A percentile compares a stretch with the other conserved stretches of the same genome.
Conservation (phyloP, 2,888 invertebrate genomes). For the Harpalus rubripes region DNA sequence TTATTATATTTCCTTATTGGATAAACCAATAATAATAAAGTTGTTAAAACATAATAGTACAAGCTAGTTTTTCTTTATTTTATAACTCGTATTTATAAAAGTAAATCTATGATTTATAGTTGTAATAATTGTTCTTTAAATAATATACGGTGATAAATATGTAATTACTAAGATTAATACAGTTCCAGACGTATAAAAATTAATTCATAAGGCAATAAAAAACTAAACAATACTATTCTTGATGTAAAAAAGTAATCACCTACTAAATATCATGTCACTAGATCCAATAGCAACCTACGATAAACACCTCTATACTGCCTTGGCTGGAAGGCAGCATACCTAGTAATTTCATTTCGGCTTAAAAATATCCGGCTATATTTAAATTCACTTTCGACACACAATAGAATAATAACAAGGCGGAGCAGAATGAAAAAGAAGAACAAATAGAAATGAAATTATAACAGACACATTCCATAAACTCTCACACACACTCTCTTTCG, state of each 20-base stretch:
- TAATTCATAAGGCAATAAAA: background rate
- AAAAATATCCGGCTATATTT: conserved; percentile 27
- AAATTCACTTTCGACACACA: conserved; percentile 48
- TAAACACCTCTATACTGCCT: conserved; percentile 8
- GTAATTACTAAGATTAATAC: background rate
- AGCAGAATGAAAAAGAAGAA: conserved; percentile 30
- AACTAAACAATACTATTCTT: conserved; percentile 11
- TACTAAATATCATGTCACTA: conserved; percentile 38
- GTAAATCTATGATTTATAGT: background rate
- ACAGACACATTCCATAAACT: conserved; percentile 41
- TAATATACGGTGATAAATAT: background rate
- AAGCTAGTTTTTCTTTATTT: too few species aligned
- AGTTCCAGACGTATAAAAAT: conserved; percentile 6
- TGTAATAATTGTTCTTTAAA: background rate
- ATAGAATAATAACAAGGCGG: conserved; percentile 55
- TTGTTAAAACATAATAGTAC: too few species aligned
- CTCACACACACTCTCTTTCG: conserved; percentile 37
- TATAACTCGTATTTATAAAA: too few species aligned
- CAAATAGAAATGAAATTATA: conserved; percentile 51
- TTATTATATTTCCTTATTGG: too few species aligned
- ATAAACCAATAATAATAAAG: too few species aligned
- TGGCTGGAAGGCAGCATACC: conserved; percentile 32
- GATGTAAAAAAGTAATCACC: conserved; percentile 18
- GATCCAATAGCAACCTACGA: conserved; percentile 21
- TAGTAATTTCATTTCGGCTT: conserved; percentile 40